Percentiles rank a stretch among this genome's conserved stretches.
These are phyloP conservation scores for Danio rerio DNA, from an alignment of 2,113 vertebrate species.

Conservation along the genomic window GRCz12tu NC_133182.1:33070501-33071000, in stretches of 20 bases:
- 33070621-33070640: no score
- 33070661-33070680: neutral
- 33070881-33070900: neutral
- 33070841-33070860: conserved; percentile 3
- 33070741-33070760: neutral
- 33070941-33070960: conserved; percentile 18
- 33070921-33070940: neutral
- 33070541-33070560: no score
- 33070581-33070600: no score
- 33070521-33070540: no score
- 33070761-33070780: conserved; percentile 7
- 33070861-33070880: conserved; percentile 16
- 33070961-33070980: conserved; percentile 1
- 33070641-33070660: no score
- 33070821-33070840: conserved; percentile 56
- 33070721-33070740: neutral
- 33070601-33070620: no score
- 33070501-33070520: no score
- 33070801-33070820: conserved; percentile 36
- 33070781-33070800: conserved; percentile 47
- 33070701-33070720: neutral
- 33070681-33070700: neutral
- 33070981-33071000: neutral
- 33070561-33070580: no score
- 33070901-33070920: conserved; percentile 11